Base-by-base conservation (phyloP, 2,888 invertebrate genomes). In the Phania funesta region DNA sequence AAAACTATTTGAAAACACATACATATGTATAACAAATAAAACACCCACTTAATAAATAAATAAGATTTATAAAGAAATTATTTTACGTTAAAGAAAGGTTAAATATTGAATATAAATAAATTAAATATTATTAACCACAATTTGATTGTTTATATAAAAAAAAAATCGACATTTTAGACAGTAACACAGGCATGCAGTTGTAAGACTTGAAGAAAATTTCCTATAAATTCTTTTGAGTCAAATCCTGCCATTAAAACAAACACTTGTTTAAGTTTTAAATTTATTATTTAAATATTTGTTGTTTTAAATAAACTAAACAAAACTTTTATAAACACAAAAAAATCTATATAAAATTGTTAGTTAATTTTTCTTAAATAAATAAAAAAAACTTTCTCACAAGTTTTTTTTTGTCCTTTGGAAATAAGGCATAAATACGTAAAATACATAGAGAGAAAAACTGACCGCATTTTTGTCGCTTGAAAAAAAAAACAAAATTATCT, bases 191-290 rank as follows among this genome's bases (percentile, higher is more conserved):
- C 83, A 79, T 71, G 75, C 83, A 79, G 22, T 35, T 58, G 67
- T 11, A 74, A 56, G 9, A 44, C 16, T 16, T n/a, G 22, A 44
- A 20, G 22, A 24, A 3, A 44, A 24, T 35, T 38, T 7, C 44
- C 24, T 54, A 5, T 22, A 52, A 22, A 22, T 9, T 22, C 50
- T 16, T 35, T n/a, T 9, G 6, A 7, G 18, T n/a, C 11, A 65
- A 48, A 22, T 62, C 50, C 73, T 74, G 13, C 3, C 44, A 78
- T 77, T 82, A 78, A 82, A 82, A 84, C 80, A 83, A 77, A 75
- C 62, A 54, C 35, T 78, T 82, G 58, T 71, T 65, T 48, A 73
- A 65, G 56, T 81, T 80, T 76, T 46, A 67, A 76, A 62, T 78
- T 76, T 76, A 76, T 76, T 76, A 60, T 75, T 60, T 29, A 60